phyloP scores from a whole-genome alignment of 2,888 invertebrate genomes.

The Dolichomitus sp. region DNA sequence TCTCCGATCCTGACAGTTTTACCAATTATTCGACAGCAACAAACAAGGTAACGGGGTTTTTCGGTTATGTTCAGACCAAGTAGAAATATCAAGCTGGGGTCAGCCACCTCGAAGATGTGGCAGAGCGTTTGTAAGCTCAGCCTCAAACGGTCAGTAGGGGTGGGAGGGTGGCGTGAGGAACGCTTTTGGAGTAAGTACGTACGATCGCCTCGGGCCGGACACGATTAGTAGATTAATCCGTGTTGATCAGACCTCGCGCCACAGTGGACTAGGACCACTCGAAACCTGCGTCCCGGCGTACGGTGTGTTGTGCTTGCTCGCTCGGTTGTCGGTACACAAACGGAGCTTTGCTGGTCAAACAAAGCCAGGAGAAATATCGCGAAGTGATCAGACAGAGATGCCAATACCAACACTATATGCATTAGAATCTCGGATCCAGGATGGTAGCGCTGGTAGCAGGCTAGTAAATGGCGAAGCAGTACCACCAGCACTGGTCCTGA shows the following conservation, averaged over 20 bases:
- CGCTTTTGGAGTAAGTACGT: neutral
- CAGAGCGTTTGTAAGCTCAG: neutral
- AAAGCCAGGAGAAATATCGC: slow-evolving; percentile 51
- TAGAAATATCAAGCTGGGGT: neutral
- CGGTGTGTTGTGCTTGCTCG: slow-evolving; percentile 9
- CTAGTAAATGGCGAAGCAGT: slow-evolving; percentile 23
- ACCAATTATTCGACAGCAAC: neutral
- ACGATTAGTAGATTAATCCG: slow-evolving; percentile 61
- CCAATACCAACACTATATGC: neutral
- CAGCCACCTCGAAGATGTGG: neutral
- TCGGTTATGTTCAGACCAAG: neutral
- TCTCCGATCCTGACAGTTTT: neutral
- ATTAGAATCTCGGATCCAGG: neutral
- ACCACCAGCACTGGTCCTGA: slow-evolving; percentile 11
- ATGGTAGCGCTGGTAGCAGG: slow-evolving; percentile 18
- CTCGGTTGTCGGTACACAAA: neutral
- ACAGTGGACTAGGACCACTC: slow-evolving; percentile 13
- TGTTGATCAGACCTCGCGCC: slow-evolving; percentile 60
- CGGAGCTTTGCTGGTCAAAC: slow-evolving; percentile 46
- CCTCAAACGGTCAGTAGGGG: neutral
- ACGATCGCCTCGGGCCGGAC: slow-evolving; percentile 38
- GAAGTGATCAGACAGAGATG: neutral
- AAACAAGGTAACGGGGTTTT: neutral
- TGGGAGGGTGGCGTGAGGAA: neutral
- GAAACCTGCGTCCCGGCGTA: neutral